Evolutionary conservation across 2,113 vertebrate genomes (phyloP).

Genomic region (Crotophaga sulcirostris): DNA sequence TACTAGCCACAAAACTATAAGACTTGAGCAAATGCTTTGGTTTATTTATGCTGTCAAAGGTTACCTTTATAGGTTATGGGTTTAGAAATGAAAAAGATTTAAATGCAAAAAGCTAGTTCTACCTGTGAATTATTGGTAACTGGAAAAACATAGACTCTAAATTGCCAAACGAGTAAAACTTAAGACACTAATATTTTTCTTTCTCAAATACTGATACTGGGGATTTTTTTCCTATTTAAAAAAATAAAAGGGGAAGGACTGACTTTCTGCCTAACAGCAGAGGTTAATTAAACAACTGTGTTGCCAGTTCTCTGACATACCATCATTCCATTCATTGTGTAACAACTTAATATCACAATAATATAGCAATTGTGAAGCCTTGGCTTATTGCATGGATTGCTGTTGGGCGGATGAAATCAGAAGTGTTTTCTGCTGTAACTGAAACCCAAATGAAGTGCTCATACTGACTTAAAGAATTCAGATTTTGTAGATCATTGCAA

Average conservation of each 20-base stretch:
- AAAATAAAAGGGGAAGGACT: fast-evolving
- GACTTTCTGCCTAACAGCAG: background rate
- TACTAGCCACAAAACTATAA: background rate
- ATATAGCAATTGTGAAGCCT: background rate
- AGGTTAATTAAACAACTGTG: background rate
- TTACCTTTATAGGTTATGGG: background rate
- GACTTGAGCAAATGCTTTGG: fast-evolving
- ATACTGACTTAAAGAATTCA: background rate
- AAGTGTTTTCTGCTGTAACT: background rate
- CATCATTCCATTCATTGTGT: background rate
- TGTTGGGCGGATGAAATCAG: background rate
- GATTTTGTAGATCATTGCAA: background rate
- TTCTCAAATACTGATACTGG: background rate
- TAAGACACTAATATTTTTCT: background rate
- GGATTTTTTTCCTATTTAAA: background rate
- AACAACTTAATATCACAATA: background rate
- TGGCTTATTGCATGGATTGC: background rate
- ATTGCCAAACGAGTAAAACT: background rate
- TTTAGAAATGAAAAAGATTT: background rate
- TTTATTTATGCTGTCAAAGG: background rate
- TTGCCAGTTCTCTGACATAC: background rate
- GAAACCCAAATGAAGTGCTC: background rate
- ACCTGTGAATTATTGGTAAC: background rate
- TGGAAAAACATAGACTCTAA: background rate
- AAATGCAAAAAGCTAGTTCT: background rate